Evolutionary conservation across 2,888 invertebrate species (phyloP).

Genomic region (Philereme vetulata): DNA sequence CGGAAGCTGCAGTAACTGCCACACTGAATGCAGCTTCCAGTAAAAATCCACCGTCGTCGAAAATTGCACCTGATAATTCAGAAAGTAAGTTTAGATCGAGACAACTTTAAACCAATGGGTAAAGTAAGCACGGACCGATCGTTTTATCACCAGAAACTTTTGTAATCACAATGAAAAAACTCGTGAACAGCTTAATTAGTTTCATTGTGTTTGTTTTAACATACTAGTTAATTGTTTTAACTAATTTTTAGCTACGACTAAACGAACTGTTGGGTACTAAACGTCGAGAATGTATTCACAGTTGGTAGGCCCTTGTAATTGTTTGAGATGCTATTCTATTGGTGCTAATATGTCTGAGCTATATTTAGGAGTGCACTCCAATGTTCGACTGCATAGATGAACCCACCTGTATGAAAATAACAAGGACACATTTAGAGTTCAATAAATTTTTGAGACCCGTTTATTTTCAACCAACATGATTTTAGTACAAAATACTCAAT

Average conservation of each 20-base stretch:
- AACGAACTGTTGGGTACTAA: too few species aligned
- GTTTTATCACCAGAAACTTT: constrained; percentile 30
- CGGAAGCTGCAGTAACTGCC: constrained; percentile 78
- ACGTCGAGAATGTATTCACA: constrained; percentile 8
- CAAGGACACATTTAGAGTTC: background rate
- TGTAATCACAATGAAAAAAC: constrained; percentile 16
- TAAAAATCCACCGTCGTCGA: constrained; percentile 81
- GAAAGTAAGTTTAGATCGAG: constrained; percentile 7
- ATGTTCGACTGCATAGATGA: constrained; percentile 25
- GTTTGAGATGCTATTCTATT: constrained; percentile 45
- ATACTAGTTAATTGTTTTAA: too few species aligned
- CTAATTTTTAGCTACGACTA: too few species aligned
- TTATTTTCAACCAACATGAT: too few species aligned
- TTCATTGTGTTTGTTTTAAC: constrained; percentile 20
- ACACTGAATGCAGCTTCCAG: constrained; percentile 82
- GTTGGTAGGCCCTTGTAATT: constrained; percentile 39
- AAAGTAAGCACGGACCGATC: constrained; percentile 31
- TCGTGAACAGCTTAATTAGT: constrained; percentile 16
- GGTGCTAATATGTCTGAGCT: constrained; percentile 43
- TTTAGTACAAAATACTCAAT: background rate
- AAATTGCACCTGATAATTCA: constrained; percentile 81
- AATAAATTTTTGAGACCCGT: background rate
- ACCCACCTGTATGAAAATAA: constrained; percentile 1
- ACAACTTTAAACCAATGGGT: background rate
- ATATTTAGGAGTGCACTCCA: constrained; percentile 44